Base-by-base conservation (phyloP, 2,888 invertebrate species). In the Orthosia incerta region DNA sequence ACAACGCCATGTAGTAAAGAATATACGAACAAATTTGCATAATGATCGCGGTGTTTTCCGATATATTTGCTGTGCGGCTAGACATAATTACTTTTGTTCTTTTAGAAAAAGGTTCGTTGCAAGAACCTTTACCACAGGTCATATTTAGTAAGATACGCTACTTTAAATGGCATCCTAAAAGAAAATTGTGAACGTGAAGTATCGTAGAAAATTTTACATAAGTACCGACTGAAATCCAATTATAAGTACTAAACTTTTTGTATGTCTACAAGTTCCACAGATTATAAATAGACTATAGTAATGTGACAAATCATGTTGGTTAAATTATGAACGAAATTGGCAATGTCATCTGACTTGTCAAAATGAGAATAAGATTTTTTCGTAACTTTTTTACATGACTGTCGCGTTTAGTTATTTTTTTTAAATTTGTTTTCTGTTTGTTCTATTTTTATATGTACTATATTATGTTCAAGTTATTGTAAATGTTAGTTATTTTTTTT, bases 341-440 rank as follows among this genome's bases (percentile, higher is more conserved):
- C 70, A 56, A 53, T 61, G 75, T 85, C 83, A 76, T 71, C 39
- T 64, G 70, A 62, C 50, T 71, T 75, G 51, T 66, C 66, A 69
- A 62, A 71, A 57, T 51, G 13, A 48, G 55, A 77, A 77, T 80
- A 55, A 0, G 23, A 12, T 70, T 77, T 80, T 82, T 73, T 4
- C 20, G 11, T 0, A 20, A 59, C 5, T 26, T 70, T 70, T 71
- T 78, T 63, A 13, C 18, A 18, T 3, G 23, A 16, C 56, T 80
- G 56, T 64, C 16, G 61, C 20, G 55, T n/a, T 70, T 66, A 59
- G n/a, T 67, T 57, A 9, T 46, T 56, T 55, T 65, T 67, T 18
- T 64, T 18, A 20, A 0, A 20, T 48, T 48, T 60, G 23, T 55
- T 55, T 53, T 57, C 7, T 56, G 1, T 51, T 31, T 62, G 50